Base-by-base conservation (phyloP, 2,113 vertebrate genomes). In the Thomomys bottae region DNA sequence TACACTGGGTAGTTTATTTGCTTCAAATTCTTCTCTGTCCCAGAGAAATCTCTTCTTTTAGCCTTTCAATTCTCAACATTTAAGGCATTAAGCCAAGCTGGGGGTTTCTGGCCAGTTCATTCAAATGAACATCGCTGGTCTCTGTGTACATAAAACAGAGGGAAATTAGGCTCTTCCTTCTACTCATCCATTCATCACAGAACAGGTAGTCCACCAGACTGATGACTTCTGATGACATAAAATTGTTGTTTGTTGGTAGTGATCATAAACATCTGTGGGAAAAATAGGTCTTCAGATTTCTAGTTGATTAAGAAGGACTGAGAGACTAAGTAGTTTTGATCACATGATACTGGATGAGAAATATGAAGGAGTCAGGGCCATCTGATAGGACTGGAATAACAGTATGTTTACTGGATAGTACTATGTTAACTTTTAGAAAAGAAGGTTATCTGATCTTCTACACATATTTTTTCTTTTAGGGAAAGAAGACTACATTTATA, bases 271-370 rank as follows among this genome's bases (percentile, higher is more conserved):
- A 77, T 0, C 2, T 49, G 63, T 72, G 61, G 18, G 70, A 61
- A 71, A 93, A 88, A 88, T 57, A 76, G 34, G 86, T 87, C 79
- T 49, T 32, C 63, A 89, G n/a, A 64, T 59, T 75, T 80, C 71
- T 88, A 82, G 32, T 23, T 49, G 45, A 30, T 59, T 71, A 75
- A 24, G 10, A 81, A 59, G 23, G 57, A 45, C 20, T 78, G 77
- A 73, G 18, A 82, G 78, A 88, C 49, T 0, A 0, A 8, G 3
- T 5, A 24, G 38, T 84, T 95, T 86, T 76, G 54, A 59, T 73
- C 17, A 66, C 24, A 54, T 45, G 26, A 64, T 34, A 78, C 8
- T 14, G 42, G 32, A 20, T 12, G 83, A 88, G 49, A 81, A 87
- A 57, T 89, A 57, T 30, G 40, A 81, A 64, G 54, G 14, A 77